A percentile compares a stretch with the other conserved stretches of the same genome.
Conservation (phyloP, 2,113 vertebrate genomes). For the Aramus guarauna region DNA sequence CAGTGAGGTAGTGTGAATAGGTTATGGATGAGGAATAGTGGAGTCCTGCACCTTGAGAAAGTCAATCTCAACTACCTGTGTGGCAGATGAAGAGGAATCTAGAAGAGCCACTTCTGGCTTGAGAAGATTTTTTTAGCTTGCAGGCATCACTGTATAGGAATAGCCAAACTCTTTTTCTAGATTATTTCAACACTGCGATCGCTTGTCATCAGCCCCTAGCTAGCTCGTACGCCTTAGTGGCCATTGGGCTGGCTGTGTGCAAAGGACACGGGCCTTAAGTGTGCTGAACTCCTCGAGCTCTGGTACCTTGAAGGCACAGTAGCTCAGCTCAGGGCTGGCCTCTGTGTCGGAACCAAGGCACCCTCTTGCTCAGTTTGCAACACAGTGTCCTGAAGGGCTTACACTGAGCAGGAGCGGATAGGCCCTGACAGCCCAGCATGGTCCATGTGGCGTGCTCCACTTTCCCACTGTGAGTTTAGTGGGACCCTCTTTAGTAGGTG, state of each 20-base stretch:
- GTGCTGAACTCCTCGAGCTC: background rate
- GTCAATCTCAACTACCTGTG: background rate
- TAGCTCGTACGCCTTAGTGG: fast-evolving
- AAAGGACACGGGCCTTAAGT: background rate
- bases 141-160: background rate
- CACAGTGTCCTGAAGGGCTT: background rate
- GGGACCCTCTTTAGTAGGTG: background rate
- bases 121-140: background rate
- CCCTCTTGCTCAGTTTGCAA: background rate
- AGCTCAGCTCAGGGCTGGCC: background rate
- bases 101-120: background rate
- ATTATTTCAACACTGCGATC: background rate
- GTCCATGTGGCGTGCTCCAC: background rate
- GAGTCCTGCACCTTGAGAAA: background rate
- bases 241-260: background rate
- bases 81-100: background rate
- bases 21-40: background rate
- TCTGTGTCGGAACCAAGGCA: background rate
- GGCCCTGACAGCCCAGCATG: background rate
- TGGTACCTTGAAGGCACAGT: background rate
- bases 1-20: background rate
- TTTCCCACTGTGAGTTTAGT: background rate
- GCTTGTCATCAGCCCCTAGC: background rate
- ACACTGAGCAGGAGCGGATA: background rate
- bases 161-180: background rate